These are phyloP conservation scores for Blomia tropicalis DNA, from an alignment of 2,888 invertebrate genomes.

Conservation along the genomic window DNA sequence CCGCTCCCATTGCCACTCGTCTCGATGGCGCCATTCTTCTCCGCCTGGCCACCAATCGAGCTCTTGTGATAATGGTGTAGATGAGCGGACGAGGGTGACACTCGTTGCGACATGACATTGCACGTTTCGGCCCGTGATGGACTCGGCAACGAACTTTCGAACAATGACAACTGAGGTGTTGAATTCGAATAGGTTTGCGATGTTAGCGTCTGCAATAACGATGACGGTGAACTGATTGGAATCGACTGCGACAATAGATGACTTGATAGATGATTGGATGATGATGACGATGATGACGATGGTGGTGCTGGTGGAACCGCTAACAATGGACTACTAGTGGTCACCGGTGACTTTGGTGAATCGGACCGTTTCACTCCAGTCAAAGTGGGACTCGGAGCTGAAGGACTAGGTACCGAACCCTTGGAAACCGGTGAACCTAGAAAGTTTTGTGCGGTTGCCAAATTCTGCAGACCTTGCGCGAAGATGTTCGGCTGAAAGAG, in stretches of 20 bases:
- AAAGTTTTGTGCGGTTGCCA: constrained; percentile 12
- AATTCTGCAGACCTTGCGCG: constrained; percentile 20
- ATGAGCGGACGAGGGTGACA: not conserved
- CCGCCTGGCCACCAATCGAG: not conserved
- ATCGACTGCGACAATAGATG: constrained; percentile 1
- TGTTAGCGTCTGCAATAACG: constrained; percentile 2
- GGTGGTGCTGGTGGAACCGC: too few species aligned
- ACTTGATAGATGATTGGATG: not conserved
- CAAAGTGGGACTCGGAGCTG: constrained; percentile 9
- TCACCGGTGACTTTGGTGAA: constrained; percentile 1
- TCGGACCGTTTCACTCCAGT: constrained; percentile 10
- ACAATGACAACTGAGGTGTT: not conserved
- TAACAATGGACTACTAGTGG: not conserved
- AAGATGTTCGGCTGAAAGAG: constrained; percentile 17
- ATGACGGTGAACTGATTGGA: not conserved
- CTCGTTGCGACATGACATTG: constrained; percentile 7
- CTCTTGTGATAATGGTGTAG: constrained; percentile 6
- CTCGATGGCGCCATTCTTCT: not conserved
- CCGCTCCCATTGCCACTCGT: not conserved
- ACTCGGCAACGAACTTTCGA: not conserved
- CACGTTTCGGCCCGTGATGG: constrained; percentile 14
- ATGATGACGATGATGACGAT: not conserved
- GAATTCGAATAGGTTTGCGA: not conserved
- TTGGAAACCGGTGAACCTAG: constrained; percentile 9
- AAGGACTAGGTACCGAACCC: constrained; percentile 6